Base-by-base conservation (phyloP, 2,113 vertebrate genomes). In the Pluvianellus socialis region DNA sequence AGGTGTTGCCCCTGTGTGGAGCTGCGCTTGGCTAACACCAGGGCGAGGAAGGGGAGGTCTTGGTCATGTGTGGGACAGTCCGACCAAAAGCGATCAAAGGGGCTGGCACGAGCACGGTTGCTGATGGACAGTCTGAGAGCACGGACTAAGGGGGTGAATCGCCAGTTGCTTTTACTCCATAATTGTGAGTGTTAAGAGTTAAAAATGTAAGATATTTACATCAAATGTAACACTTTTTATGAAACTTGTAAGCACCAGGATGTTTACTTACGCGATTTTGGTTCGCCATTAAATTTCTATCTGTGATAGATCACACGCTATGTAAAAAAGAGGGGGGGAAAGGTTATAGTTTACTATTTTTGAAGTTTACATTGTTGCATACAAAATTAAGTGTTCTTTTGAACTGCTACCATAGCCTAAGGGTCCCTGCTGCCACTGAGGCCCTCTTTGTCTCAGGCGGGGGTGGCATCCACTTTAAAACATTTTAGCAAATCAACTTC, bases 341-440 rank as follows among this genome's bases (percentile, higher is more conserved):
- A 92, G 94, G 97, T 90, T 98, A 98, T 98, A 98, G 98, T 98
- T 98, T 98, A 98, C 98, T 98, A 98, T 98, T 98, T 98, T 98
- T 98, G 96, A 98, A 98, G 98, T 98, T 98, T 98, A 98, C 98
- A 98, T 98, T 98, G 98, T 98, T 98, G 97, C 98, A 97, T 97
- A 98, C 47, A 95, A 98, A 98, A 98, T 67, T 93, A 86, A 98
- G 96, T 95, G 94, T 98, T 98, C 96, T 98, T 98, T 98, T 97
- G 97, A 98, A 97, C 97, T 79, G 97, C 96, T 97, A 97, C 97
- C 98, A 97, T 97, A 98, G 96, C 93, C 97, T 97, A 97, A 96
- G 86, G 93, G 97, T 97, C 96, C 95, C 67, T 97, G 96, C 97
- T 97, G 97, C 97, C 93, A 92, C 96, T 92, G 90, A 97, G 97